Conservation (phyloP, 2,888 invertebrate species). For the Psylliodes chrysocephalus region DNA sequence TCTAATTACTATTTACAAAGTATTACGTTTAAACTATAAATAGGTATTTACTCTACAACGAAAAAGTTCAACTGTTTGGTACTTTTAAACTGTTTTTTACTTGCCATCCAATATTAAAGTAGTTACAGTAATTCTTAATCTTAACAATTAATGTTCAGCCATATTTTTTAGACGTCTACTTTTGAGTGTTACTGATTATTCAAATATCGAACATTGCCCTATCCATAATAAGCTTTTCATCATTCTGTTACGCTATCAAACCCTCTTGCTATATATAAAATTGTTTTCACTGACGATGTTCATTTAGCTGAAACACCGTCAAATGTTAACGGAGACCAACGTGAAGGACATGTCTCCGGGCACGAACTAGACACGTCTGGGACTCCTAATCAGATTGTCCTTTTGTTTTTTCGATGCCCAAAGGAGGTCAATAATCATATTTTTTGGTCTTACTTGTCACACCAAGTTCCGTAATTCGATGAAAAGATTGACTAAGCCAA, state of each 20-base stretch:
- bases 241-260: neutral
- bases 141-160: too few species aligned
- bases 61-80: too few species aligned
- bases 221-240: neutral
- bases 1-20: too few species aligned
- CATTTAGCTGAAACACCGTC: constrained; percentile 4
- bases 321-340: constrained; percentile 5
- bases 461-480: constrained; percentile 53
- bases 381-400: constrained; percentile 46
- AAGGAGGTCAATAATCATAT: constrained; percentile 63
- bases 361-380: constrained; percentile 34
- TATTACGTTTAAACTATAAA: too few species aligned
- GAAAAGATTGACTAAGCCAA: constrained; percentile 53
- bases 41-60: too few species aligned
- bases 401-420: constrained; percentile 49
- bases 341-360: constrained; percentile 30
- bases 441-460: constrained; percentile 59
- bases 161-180: too few species aligned
- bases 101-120: too few species aligned
- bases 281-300: neutral
- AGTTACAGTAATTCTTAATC: too few species aligned
- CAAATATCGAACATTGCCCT: too few species aligned
- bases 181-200: too few species aligned
- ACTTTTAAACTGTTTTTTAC: too few species aligned
- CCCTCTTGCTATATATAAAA: neutral